Evolutionary conservation across 2,113 vertebrate species (phyloP).

Genomic region (Sturnus vulgaris): DNA sequence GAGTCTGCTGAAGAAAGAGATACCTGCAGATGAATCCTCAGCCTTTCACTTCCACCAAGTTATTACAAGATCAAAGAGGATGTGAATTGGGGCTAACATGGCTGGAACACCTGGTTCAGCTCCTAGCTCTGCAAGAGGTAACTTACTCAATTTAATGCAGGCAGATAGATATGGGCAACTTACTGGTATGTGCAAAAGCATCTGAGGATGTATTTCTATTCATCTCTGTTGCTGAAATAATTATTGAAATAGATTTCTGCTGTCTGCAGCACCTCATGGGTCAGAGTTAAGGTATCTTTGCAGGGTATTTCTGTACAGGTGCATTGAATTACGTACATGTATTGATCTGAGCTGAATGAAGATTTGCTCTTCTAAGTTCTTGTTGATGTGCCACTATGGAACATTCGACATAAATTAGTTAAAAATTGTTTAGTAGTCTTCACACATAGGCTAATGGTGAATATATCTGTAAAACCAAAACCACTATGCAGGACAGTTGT

Average conservation of each 20-base stretch:
- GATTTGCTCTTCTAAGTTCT: conserved; percentile 38
- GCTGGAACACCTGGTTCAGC: neutral
- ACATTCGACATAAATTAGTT: conserved; percentile 42
- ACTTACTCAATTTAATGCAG: neutral
- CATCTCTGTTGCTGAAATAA: neutral
- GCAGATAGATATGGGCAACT: neutral
- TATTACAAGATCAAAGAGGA: neutral
- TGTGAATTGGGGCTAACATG: neutral
- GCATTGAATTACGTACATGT: conserved; percentile 31
- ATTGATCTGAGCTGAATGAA: conserved; percentile 53
- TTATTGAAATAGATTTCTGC: conserved; percentile 39
- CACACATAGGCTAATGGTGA: neutral
- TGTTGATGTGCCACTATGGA: neutral
- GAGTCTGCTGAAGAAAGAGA: neutral
- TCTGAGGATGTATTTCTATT: neutral
- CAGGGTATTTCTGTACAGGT: conserved; percentile 1
- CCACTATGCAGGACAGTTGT: neutral
- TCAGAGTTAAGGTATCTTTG: neutral
- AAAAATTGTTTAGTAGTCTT: conserved; percentile 31
- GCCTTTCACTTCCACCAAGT: neutral
- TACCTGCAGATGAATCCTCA: neutral
- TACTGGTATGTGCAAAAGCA: neutral
- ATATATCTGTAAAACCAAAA: conserved; percentile 17
- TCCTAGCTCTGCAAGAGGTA: neutral
- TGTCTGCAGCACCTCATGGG: neutral